These are phyloP conservation scores for Cheirogaleus major DNA, from an alignment of 2,797 vertebrate genomes.

Conservation along the genomic window DNA sequence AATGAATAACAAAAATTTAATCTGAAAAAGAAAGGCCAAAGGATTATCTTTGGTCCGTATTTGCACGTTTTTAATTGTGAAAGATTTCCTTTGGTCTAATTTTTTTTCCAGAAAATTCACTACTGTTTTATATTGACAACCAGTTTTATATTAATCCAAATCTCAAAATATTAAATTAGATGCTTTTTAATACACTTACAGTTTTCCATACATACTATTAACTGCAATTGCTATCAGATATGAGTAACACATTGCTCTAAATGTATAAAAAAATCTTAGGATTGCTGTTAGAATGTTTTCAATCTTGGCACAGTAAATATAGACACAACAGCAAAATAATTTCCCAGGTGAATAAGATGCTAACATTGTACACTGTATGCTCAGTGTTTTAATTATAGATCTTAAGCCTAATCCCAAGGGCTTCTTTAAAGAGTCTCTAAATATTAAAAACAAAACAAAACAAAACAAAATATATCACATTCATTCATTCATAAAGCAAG, in stretches of 20 bases:
- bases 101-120: not conserved
- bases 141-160: not conserved
- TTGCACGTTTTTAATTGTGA: not conserved
- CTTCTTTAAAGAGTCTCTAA: constrained; percentile 69
- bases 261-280: not conserved
- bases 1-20: constrained; percentile 1
- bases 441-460: constrained; percentile 37
- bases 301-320: not conserved
- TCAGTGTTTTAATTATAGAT: constrained; percentile 46
- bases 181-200: not conserved
- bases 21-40: not conserved
- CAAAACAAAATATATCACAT: not conserved
- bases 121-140: not conserved
- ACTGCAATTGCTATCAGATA: not conserved
- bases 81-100: not conserved
- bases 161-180: constrained; percentile 13
- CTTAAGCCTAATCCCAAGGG: constrained; percentile 46
- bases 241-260: not conserved
- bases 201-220: not conserved
- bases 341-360: constrained; percentile 50
- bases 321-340: constrained; percentile 26
- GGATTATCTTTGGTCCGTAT: not conserved
- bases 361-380: not conserved
- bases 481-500: constrained; percentile 5
- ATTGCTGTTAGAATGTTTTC: not conserved